Evolutionary conservation across 1,140 invertebrate species (phyloP).

Genomic region (Magallana angulata): DNA sequence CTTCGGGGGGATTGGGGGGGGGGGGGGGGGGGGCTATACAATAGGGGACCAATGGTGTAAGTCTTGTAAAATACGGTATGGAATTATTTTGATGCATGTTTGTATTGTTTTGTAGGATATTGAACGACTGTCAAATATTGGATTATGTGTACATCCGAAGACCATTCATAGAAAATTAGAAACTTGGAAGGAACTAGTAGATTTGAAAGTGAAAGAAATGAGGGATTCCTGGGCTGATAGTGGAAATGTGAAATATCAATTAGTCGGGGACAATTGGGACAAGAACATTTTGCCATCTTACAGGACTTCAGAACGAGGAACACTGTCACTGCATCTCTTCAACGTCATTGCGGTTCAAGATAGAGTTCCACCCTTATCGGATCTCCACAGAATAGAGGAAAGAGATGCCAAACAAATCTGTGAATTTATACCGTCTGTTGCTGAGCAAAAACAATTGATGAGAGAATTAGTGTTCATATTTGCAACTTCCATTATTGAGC

Average conservation of each 20-base stretch:
- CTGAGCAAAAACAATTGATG: conserved; percentile 5
- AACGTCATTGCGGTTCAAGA: conserved; percentile 50
- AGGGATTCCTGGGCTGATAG: not conserved
- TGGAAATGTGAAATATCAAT: conserved; percentile 2
- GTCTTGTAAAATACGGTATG: too few relatives aligned
- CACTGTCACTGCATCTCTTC: conserved; percentile 52
- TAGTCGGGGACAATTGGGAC: conserved; percentile 52
- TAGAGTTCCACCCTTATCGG: not conserved
- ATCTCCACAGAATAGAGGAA: too few relatives aligned
- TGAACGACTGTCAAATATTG: conserved; percentile 38
- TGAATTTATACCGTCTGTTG: not conserved
- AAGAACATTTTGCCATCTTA: conserved; percentile 45
- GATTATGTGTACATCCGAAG: not conserved
- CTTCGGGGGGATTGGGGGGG: too few relatives aligned
- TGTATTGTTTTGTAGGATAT: conserved; percentile 41
- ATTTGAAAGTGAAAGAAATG: not conserved
- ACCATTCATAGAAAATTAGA: conserved; percentile 23
- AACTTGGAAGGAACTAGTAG: conserved; percentile 25
- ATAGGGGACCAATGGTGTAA: too few relatives aligned
- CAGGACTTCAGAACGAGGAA: conserved; percentile 46
- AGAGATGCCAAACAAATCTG: too few relatives aligned
- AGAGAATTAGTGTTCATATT: conserved; percentile 2
- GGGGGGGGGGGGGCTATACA: too few relatives aligned
- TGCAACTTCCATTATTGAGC: not conserved
- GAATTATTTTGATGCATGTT: too few relatives aligned